Evolutionary conservation across 2,888 invertebrate genomes (phyloP), one percentile per base, ranked within the genome.

Genomic region (Nemotelus pantherinus): DNA sequence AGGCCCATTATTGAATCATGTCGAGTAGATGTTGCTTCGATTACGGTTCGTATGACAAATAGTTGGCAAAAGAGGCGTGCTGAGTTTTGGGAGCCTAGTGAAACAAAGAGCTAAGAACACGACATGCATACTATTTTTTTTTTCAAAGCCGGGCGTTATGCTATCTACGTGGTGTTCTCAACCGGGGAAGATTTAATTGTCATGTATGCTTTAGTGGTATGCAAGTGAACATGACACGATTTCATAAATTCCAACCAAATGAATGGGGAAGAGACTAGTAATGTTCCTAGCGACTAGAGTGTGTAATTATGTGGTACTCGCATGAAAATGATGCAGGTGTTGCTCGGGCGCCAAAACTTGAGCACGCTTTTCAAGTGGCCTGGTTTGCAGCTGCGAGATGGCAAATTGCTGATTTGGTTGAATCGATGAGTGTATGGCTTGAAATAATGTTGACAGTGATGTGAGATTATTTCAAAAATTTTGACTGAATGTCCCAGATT

Each of bases 261-360:
- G 63, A 60, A 58, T 3, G 10, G 63, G 7, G 63, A 48, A 72
- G 25, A 72, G 47, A 72, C 57, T 58, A 45, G 9, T 41, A 55
- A 44, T 48, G 43, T 25, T 50, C 47, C 25, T 25, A 25, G 25
- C 25, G 25, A 25, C 25, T 25, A 25, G 25, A 25, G 25, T 25
- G 25, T 50, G 67, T 53, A 48, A 44, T 48, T 70, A 70, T 10
- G 44, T 7, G 7, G 60, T 4, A 60, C 25, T 60, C 43, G 41
- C 41, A 41, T 6, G 70, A 55, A 74, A 63, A 63, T 63, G 74
- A 63, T 63, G 74, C 74, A 74, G 74, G 74, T 74, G 60, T 60
- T 74, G 74, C 58, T 44, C 48, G 44, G 74, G 72, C 50, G 71
- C 71, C 55, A 45, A 67, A 48, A 43, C 39, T 63, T 50, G 53